Evolutionary conservation across 2,888 invertebrate genomes (phyloP), one percentile per base, ranked within the genome.

Genomic region (Thumatha senex): DNA sequence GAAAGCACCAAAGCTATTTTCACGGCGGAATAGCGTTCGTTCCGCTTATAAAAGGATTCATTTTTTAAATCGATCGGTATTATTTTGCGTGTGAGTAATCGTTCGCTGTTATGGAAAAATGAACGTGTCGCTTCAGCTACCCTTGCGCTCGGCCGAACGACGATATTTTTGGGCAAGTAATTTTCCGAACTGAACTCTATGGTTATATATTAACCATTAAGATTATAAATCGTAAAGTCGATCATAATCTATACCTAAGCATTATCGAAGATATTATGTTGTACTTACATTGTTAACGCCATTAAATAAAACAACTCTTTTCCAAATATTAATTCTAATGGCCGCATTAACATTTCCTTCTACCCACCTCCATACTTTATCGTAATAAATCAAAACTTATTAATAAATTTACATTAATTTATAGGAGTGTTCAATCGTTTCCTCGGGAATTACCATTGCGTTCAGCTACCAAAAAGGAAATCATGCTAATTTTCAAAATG

Each of bases 1-100:
- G 73, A 66, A 54, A 77, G 75, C 78, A 67, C 63, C 74, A 67
- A 58, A 73, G 81, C 78, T 76, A 82, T 86, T 84, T 78, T 79
- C 80, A 66, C 78, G 72, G 67, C 67, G 74, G 74, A 82, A 84
- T 82, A 78, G 78, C 80, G 82, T 80, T 79, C 73, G 72, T 72
- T 75, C 71, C 76, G 74, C 76, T 75, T 74, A 76, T 77, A 79
- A 76, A 80, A 74, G 76, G 66, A 66, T 68, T 68, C 69, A 61
- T 78, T 82, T 84, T 83, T 85, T 77, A 79, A 82, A 82, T 73
- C 74, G 80, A 79, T 81, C 76, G 77, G 75, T 82, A 78, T 76
- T 73, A 67, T 68, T 66, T 63, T 68, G 61, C 63, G 56, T 66
- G 61, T 68, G 67, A 67, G 63, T 67, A 67, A 67, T 66, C 69